These are phyloP conservation scores for Pristionchus mayeri DNA, from an alignment of 2,888 invertebrate genomes.

Conservation along the genomic window DNA sequence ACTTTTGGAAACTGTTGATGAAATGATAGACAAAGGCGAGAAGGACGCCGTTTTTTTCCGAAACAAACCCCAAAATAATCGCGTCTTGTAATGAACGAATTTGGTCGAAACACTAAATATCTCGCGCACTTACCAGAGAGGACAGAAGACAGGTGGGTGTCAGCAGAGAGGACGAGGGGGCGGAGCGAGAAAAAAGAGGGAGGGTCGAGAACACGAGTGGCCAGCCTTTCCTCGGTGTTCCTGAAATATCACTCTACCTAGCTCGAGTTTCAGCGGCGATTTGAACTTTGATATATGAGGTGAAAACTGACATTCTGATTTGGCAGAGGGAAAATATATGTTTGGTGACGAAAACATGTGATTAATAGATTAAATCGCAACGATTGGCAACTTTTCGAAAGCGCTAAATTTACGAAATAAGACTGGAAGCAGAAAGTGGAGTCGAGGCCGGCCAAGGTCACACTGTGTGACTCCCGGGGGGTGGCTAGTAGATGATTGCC, in stretches of 20 bases:
- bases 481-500: background rate
- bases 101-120: background rate
- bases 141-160: background rate
- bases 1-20: background rate
- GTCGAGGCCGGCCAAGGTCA: conserved; percentile 25
- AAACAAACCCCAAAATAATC: too few relatives aligned
- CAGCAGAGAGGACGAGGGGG: background rate
- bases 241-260: too few relatives aligned
- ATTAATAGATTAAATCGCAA: too few relatives aligned
- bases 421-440: background rate
- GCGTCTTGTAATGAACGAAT: background rate
- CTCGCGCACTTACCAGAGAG: background rate
- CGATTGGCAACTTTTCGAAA: too few relatives aligned
- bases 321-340: background rate
- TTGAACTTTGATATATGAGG: too few relatives aligned
- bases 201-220: too few relatives aligned
- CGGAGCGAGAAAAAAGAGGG: background rate
- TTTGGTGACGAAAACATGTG: background rate
- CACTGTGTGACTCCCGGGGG: conserved; percentile 3
- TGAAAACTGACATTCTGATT: too few relatives aligned
- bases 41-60: too few relatives aligned
- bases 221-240: too few relatives aligned
- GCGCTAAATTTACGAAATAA: too few relatives aligned
- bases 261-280: too few relatives aligned
- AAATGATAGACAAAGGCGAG: background rate